Conservation (phyloP, 2,113 vertebrate genomes). For the Poeciliopsis occidentalis region DNA sequence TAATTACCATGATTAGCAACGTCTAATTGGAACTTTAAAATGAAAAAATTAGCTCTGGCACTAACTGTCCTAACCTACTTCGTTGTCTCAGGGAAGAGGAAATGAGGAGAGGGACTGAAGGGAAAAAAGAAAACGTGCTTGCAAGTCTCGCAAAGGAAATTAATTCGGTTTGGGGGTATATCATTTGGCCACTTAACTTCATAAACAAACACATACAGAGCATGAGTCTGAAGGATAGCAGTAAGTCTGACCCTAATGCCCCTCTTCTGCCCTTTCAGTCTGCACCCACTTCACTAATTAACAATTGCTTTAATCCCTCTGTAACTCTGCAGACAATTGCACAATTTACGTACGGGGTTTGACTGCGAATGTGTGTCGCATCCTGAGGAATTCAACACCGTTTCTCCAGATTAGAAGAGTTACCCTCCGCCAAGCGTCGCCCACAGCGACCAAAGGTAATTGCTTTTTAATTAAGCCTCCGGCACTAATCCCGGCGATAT, state of each 20-base stretch:
- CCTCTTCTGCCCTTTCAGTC: conserved; percentile 23
- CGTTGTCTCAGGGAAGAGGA: conserved; percentile 19
- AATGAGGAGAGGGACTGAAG: not conserved
- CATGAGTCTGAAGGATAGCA: conserved; percentile 17
- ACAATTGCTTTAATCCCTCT: conserved; percentile 62
- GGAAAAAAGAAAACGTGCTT: not conserved
- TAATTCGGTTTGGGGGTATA: conserved; percentile 22
- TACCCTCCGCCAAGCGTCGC: conserved; percentile 49
- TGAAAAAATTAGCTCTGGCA: conserved; percentile 49
- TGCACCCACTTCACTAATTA: conserved; percentile 55
- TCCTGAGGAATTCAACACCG: conserved; percentile 51
- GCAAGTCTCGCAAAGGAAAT: conserved; percentile 12
- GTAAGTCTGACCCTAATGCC: conserved; percentile 3
- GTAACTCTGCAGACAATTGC: conserved; percentile 57
- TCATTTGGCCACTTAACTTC: conserved; percentile 49
- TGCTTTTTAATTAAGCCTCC: conserved; percentile 81
- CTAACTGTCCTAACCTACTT: conserved; percentile 61
- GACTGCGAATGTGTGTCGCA: conserved; percentile 19
- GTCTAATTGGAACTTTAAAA: conserved; percentile 64
- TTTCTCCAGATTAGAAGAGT: conserved; percentile 63
- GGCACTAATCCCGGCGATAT: conserved; percentile 78
- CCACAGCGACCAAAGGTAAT: conserved; percentile 75
- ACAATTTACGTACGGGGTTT: conserved; percentile 24
- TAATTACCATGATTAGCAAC: conserved; percentile 67
- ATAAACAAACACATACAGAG: conserved; percentile 45